Evolutionary conservation across 2,888 invertebrate genomes (phyloP).

Genomic region (Drosophila multiciliata): DNA sequence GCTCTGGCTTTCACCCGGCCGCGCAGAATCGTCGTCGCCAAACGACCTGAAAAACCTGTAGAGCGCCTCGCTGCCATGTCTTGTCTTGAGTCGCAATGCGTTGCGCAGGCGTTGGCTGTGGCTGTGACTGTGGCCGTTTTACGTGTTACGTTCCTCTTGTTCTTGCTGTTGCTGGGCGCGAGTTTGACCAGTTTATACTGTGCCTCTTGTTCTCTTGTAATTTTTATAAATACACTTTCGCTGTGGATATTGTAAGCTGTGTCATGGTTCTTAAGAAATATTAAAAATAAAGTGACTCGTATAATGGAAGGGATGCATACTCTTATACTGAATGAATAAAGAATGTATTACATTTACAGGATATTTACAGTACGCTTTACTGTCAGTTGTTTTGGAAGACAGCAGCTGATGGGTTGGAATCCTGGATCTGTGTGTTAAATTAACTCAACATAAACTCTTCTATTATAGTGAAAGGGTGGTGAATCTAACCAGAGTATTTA

Average conservation of each 20-base stretch:
- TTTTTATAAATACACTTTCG: constrained; percentile 30
- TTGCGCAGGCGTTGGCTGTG: constrained; percentile 67
- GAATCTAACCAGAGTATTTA: constrained; percentile 13
- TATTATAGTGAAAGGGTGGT: not conserved
- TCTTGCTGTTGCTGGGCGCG: constrained; percentile 57
- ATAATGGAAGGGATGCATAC: not conserved
- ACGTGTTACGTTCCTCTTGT: constrained; percentile 26
- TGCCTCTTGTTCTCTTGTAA: constrained; percentile 30
- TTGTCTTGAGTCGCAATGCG: constrained; percentile 17
- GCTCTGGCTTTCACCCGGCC: constrained; percentile 49
- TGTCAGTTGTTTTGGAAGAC: not conserved
- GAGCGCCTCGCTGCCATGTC: constrained; percentile 49
- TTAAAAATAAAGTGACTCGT: not conserved
- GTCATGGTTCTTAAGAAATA: constrained; percentile 5
- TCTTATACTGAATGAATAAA: not conserved
- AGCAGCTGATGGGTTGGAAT: not conserved
- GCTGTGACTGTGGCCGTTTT: constrained; percentile 1
- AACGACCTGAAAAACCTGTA: constrained; percentile 75
- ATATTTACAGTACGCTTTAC: not conserved
- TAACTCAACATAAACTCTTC: not conserved
- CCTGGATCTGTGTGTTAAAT: not conserved
- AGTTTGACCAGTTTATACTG: constrained; percentile 66
- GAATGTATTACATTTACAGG: not conserved
- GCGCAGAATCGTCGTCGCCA: constrained; percentile 52
- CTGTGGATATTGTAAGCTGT: constrained; percentile 12